Evolutionary conservation across 2,797 vertebrate genomes (phyloP), one percentile per base, ranked within the genome.

Genomic region (Zalophus californianus): DNA sequence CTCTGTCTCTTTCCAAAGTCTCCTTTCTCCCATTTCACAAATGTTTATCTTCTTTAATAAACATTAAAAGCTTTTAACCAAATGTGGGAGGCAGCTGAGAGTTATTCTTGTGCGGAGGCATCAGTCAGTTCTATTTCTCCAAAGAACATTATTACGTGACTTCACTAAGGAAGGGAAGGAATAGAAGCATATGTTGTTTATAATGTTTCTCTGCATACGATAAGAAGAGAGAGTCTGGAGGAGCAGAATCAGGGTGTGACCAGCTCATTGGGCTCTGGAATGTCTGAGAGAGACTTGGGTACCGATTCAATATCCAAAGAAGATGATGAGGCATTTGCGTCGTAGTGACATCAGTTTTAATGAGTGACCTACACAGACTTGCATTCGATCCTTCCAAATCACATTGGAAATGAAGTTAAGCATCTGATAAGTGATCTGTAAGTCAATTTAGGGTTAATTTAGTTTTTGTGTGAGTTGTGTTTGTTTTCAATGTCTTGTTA

Each of bases 391-490:
- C 87, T 78, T 92, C 96, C 66, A 94, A 94, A 94, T 92, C 68
- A 54, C 27, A 73, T 62, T 95, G 72, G 89, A 95, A 97, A 97
- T 94, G 21, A 92, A 96, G 97, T 92, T 84, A 94, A 96, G 52
- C 48, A 88, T 93, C 54, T 38, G 75, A 44, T 66, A 94, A 84
- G 29, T 68, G 32, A 90, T 29, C 38, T 89, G 15, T 64, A 96
- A 94, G 72, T 52, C 35, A 35, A 90, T 85, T 93, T 95, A 85
- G 14, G 11, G 35, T 93, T 96, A 87, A 93, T 95, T 92, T 90
- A 77, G 52, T 86, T 95, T 77, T 86, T 21, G 2, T 77, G 58
- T 44, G 72, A 83, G 64, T 93, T 91, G 25, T 90, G 66, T 85
- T 97, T 96, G 35, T 83, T 89, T 93, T 86, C 77, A 85, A 20